phyloP scores from a whole-genome alignment of 2,797 vertebrate species.

The Lagodon rhomboides region DNA sequence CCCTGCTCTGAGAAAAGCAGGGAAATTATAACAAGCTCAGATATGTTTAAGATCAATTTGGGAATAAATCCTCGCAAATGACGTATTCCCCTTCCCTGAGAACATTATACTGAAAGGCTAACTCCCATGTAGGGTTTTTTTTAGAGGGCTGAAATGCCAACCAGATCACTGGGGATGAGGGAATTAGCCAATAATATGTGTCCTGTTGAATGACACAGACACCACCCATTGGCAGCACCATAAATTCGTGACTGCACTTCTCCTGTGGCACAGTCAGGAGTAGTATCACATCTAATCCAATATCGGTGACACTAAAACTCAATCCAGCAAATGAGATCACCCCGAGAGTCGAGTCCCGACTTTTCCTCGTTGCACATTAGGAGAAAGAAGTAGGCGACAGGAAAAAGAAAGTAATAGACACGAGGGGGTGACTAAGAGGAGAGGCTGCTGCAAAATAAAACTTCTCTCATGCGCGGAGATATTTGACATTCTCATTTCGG shows the following conservation, averaged over 20 bases:
- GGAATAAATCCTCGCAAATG: constrained; percentile 72
- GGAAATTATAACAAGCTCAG: constrained; percentile 76
- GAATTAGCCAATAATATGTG: constrained; percentile 70
- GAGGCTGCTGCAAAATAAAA: constrained; percentile 43
- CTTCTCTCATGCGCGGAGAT: constrained; percentile 24
- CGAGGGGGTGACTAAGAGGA: constrained; percentile 35
- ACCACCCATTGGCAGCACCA: constrained; percentile 67
- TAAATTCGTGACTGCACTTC: constrained; percentile 61
- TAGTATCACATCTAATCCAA: constrained; percentile 70
- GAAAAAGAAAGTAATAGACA: constrained; percentile 29
- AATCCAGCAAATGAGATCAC: constrained; percentile 73
- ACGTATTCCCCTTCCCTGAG: constrained; percentile 60
- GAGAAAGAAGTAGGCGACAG: constrained; percentile 16
- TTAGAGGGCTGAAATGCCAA: constrained; percentile 65
- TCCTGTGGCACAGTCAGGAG: constrained; percentile 57
- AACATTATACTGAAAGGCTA: constrained; percentile 71
- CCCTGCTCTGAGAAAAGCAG: constrained; percentile 32
- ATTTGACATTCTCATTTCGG: constrained; percentile 57
- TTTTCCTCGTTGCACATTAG: constrained; percentile 39
- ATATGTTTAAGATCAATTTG: constrained; percentile 80
- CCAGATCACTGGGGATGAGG: constrained; percentile 69
- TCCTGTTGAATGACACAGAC: constrained; percentile 74
- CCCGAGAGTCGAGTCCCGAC: constrained; percentile 49
- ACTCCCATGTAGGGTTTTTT: constrained; percentile 64
- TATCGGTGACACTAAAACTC: constrained; percentile 69